A percentile compares a stretch with the other conserved stretches of the same genome.
Evolutionary conservation across 2,113 vertebrate species (phyloP).

Genomic region (Bucco capensis): DNA sequence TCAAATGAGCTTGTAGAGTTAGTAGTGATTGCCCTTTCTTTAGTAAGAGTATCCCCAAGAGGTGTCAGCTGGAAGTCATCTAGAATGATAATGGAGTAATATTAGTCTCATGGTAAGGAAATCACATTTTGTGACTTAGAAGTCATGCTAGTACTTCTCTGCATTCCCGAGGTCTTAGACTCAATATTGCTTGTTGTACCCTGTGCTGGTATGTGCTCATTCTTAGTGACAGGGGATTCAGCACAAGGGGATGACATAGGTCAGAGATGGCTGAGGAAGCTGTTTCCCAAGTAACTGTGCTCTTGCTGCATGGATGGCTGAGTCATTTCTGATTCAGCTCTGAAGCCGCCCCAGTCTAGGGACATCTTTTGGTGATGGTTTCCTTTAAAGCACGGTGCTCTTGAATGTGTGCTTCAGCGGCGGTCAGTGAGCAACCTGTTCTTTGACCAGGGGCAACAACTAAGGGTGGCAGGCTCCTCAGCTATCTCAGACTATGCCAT

Average conservation of each 20-base stretch:
- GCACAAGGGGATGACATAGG: background rate
- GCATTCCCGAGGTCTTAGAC: no score
- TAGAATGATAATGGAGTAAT: background rate
- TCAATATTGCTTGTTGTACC: rapidly evolving
- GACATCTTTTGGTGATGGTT: background rate
- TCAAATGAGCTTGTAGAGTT: background rate
- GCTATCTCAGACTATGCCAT: background rate
- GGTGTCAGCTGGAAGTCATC: background rate
- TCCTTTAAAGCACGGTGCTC: background rate
- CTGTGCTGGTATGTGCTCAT: background rate
- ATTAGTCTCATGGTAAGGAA: background rate
- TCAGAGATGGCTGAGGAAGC: background rate
- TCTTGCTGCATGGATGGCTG: rapidly evolving
- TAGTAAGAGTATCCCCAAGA: background rate
- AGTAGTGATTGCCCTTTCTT: background rate
- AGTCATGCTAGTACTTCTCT: no score
- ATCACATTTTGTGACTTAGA: background rate
- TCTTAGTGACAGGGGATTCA: background rate
- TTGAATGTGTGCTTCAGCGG: background rate
- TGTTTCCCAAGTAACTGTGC: background rate
- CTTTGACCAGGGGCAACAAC: background rate
- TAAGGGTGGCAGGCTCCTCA: background rate
- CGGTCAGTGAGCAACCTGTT: background rate
- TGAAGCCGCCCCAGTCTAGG: background rate
- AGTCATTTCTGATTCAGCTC: conserved; percentile 1